Conservation (phyloP, 2,888 invertebrate genomes). For the Acleris literana region DNA sequence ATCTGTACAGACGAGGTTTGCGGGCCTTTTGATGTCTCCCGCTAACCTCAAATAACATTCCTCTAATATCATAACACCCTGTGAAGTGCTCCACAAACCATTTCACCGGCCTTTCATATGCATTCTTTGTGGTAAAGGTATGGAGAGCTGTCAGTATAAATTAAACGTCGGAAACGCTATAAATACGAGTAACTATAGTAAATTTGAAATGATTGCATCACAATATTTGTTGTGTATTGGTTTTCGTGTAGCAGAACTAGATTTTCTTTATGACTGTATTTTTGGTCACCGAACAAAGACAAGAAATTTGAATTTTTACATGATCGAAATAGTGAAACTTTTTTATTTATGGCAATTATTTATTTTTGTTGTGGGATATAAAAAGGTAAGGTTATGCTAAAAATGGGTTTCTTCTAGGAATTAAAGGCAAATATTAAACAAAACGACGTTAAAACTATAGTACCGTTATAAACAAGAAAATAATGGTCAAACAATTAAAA, state of each 20-base stretch:
- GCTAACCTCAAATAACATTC: conserved; percentile 36
- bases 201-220: not conserved
- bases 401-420: no score
- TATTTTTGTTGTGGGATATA: no score
- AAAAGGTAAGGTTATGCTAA: no score
- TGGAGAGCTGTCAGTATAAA: not conserved
- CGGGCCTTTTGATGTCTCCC: conserved; percentile 31
- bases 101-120: conserved; percentile 21
- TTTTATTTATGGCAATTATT: no score
- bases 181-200: not conserved
- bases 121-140: conserved; percentile 2
- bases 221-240: not conserved
- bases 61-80: conserved; percentile 31
- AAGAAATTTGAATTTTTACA: no score
- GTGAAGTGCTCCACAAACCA: conserved; percentile 21
- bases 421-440: no score
- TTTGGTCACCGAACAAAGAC: no score
- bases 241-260: not conserved
- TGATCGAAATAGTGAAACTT: no score
- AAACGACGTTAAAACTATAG: no score
- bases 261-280: no score
- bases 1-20: conserved; percentile 7
- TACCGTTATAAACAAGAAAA: no score
- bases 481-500: no score
- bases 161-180: not conserved